Evolutionary conservation across 2,888 invertebrate genomes (phyloP), one percentile per base, ranked within the genome.

Genomic region (Eupithecia subumbrata): DNA sequence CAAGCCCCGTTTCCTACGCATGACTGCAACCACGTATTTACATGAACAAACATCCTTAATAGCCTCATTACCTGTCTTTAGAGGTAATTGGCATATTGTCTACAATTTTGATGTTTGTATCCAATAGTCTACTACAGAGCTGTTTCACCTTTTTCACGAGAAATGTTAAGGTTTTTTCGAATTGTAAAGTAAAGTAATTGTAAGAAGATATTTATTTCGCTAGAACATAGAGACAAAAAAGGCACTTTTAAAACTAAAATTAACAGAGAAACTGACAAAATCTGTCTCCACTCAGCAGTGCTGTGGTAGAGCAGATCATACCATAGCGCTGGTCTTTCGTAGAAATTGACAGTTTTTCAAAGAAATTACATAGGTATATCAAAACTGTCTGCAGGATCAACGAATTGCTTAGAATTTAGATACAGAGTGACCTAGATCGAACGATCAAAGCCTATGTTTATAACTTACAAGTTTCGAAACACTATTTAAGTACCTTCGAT

Each of bases 11-110:
- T 67, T 67, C 34, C 5, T n/a, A 37, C 66, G 68, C 63, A 34
- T 64, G 63, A 64, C 16, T 64, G 37, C 22, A 40, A n/a, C 37
- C 22, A 43, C 16, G 22, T 43, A 70, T 56, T 70, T 22, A 70
- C 52, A 30, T 56, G 70, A 56, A 56, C 70, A 70, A 52, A 70
- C 70, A 56, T 70, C 56, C 56, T 34, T 56, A 70, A 34, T n/a
- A 69, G 52, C 69, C 37, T 56, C n/a, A 37, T 52, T 56, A 69
- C 25, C 34, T 52, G 34, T 56, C 25, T 43, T 40, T 43, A 68
- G 22, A 14, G 30, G 34, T 68, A 43, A 40, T 68, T 37, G 40
- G 3, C 37, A 69, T n/a, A 30, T 37, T 70, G 52, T 34, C 70
- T 56, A 52, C 52, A 70, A 56, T 70, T 14, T 68, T 25, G 40